Evolutionary conservation across 2,888 invertebrate genomes (phyloP).

Genomic region (Myopa testacea): DNA sequence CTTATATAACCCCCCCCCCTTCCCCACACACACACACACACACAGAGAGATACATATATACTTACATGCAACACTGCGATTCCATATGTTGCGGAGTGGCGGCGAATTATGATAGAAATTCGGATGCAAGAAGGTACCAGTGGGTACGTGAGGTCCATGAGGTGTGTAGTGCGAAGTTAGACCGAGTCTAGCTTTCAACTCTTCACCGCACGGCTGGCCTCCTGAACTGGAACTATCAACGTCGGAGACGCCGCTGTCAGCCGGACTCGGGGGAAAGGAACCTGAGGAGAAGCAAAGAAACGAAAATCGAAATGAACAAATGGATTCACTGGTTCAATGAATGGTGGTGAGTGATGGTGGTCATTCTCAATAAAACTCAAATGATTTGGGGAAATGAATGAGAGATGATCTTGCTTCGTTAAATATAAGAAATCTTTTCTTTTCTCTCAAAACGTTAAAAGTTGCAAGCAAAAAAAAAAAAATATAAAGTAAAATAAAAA

Average conservation of each 20-base stretch:
- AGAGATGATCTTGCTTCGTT: not conserved
- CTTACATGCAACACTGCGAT: conserved; percentile 69
- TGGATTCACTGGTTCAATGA: not conserved
- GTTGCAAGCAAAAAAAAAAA: too few species aligned
- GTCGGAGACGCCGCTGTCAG: conserved; percentile 97
- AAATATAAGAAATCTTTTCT: too few species aligned
- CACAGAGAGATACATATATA: conserved; percentile 42
- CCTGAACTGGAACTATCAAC: conserved; percentile 93
- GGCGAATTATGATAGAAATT: conserved; percentile 77
- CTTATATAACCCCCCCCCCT: too few species aligned
- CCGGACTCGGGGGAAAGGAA: conserved; percentile 96
- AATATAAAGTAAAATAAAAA: too few species aligned
- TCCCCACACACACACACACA: too few species aligned
- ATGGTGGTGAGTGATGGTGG: too few species aligned
- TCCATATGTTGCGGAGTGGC: conserved; percentile 69
- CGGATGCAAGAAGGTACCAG: conserved; percentile 73
- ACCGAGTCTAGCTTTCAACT: conserved; percentile 88
- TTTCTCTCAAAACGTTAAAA: too few species aligned
- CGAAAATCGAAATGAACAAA: not conserved
- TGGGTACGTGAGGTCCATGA: conserved; percentile 52
- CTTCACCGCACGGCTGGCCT: conserved; percentile 77
- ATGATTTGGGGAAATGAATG: not conserved
- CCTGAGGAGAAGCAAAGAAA: conserved; percentile 71
- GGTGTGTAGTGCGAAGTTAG: conserved; percentile 73
- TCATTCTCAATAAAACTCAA: too few species aligned